A percentile compares a stretch with the other conserved stretches of the same genome.
Evolutionary conservation across 2,113 vertebrate species (phyloP).

Genomic region (Rissa tridactyla): DNA sequence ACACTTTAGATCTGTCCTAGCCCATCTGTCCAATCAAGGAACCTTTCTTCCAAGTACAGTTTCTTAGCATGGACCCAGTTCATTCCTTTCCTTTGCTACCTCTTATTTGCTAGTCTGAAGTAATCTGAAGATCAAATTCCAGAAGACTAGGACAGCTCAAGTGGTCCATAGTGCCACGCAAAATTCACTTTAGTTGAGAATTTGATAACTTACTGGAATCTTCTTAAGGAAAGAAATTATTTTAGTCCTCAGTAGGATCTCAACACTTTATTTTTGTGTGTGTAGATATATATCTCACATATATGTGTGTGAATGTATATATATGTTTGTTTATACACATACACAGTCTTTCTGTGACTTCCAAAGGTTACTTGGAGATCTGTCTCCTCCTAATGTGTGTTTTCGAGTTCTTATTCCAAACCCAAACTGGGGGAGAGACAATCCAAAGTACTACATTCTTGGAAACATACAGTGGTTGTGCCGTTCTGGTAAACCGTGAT

Average conservation of each 20-base stretch:
- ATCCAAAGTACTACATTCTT: neutral
- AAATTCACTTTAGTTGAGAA: neutral
- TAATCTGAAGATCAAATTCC: neutral
- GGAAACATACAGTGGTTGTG: neutral
- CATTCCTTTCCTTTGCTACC: neutral
- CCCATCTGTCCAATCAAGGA: neutral
- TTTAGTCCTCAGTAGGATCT: neutral
- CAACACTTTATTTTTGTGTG: neutral
- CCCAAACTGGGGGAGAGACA: neutral
- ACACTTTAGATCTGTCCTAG: neutral
- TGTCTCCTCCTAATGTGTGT: neutral
- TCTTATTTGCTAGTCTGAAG: neutral
- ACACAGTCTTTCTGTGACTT: neutral
- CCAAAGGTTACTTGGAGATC: neutral
- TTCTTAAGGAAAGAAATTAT: neutral
- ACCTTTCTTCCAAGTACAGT: neutral
- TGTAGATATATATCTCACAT: fast-evolving
- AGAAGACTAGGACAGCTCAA: neutral
- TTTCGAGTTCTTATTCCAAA: neutral
- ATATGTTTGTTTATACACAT: neutral
- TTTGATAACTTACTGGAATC: neutral
- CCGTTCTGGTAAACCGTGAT: neutral
- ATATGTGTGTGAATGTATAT: neutral
- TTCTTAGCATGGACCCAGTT: neutral
- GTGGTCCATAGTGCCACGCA: neutral